phyloP scores from a whole-genome alignment of 2,888 invertebrate genomes.

The Hypena proboscidalis region DNA sequence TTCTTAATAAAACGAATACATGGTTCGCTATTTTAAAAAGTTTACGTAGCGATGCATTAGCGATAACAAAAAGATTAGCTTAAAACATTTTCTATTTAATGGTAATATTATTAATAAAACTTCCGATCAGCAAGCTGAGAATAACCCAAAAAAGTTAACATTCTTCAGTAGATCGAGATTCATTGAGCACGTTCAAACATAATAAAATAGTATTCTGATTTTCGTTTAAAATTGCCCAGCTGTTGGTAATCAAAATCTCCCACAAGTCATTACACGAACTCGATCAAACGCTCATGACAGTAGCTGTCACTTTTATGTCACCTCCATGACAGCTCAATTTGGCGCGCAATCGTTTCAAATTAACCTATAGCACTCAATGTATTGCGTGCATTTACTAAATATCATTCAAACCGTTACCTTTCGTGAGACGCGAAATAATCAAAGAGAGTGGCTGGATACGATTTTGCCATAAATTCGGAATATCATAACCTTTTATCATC shows the following conservation, averaged over 20 bases:
- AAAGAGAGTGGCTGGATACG: conserved; percentile 17
- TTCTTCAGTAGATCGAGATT: no score
- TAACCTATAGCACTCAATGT: conserved; percentile 27
- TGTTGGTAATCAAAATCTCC: conserved; percentile 8
- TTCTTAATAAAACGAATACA: no score
- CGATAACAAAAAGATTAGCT: no score
- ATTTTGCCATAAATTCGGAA: conserved; percentile 18
- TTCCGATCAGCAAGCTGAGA: no score
- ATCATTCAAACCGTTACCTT: conserved; percentile 16
- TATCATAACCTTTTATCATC: background rate
- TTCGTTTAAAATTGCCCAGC: background rate
- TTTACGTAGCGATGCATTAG: no score
- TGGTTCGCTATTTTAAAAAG: no score
- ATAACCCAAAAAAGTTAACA: no score
- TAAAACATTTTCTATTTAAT: no score
- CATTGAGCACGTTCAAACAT: no score
- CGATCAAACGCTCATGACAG: conserved; percentile 20
- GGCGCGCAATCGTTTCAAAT: conserved; percentile 22
- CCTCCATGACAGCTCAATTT: conserved; percentile 21
- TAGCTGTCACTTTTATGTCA: conserved; percentile 22
- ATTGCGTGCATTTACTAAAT: conserved; percentile 22
- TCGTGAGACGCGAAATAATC: conserved; percentile 17
- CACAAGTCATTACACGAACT: conserved; percentile 9
- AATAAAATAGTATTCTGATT: no score
- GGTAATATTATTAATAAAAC: no score